Evolutionary conservation across 1,140 invertebrate species (phyloP), one percentile per base, ranked within the genome.

Genomic region (Drosophila chauvacae): DNA sequence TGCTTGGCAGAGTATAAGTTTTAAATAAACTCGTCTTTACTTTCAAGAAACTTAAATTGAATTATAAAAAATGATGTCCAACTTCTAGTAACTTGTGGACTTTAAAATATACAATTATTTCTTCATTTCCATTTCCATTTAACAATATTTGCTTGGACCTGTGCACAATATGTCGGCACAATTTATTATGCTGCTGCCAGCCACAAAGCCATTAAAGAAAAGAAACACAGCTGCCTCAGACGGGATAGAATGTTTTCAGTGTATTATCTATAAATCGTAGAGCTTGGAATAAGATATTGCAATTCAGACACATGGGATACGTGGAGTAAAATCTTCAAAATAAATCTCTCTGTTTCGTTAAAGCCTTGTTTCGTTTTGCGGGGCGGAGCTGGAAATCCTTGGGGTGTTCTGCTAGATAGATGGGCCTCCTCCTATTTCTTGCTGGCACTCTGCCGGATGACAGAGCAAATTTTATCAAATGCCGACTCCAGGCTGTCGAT

Each of bases 401-500:
- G 13, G 18, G 30, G 39, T 51, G 13, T 16, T 20, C 57, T 45
- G 13, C 16, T n/a, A 58, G 16, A 45, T 18, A 48, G 35, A 30
- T 35, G 11, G 6, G 35, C n/a, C 33, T 45, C 26, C 23, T 50
- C 20, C 47, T 69, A 60, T 9, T 35, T 39, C 45, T 51, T 42
- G 33, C 57, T 35, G 28, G 42, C 39, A 65, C 79, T 90, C n/a
- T 78, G 66, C 55, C 79, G 64, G n/a, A 90, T 90, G 16, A 90
- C 78, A 16, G 62, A 20, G 44, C 60, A 91, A 68, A 92, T 91
- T 62, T 87, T 77, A 61, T 87, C 76, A 55, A 97, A 95, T 42
- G 96, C 95, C 61, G 94, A 93, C 66, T 95, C 93, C 42, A 97
- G 92, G 66, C 95, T 95, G 58, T 95, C 93, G 20, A 96, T 93